Evolutionary conservation across 2,797 vertebrate genomes (phyloP).

Genomic region (Tokudaia muenninki): DNA sequence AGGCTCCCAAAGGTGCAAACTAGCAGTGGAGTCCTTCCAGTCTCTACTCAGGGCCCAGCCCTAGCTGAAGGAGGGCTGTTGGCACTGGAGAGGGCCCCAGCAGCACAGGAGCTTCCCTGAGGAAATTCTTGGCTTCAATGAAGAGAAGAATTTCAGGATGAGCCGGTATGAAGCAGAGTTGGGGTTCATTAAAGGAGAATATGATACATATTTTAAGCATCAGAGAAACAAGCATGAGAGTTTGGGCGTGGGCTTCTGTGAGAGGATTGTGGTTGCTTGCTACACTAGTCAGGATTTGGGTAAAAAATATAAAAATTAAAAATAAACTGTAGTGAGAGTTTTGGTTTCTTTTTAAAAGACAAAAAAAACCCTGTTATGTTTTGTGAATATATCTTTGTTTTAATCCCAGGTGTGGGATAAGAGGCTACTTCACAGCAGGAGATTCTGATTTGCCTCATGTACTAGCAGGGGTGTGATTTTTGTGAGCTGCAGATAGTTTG

Average conservation of each 20-base stretch:
- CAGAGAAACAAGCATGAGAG: neutral
- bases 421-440: neutral
- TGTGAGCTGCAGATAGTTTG: neutral
- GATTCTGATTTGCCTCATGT: neutral
- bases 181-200: neutral
- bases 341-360: neutral
- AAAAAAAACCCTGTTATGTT: neutral
- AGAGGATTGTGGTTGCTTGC: neutral
- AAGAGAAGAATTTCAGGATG: neutral
- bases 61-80: neutral
- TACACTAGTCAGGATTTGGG: neutral
- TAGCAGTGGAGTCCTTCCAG: neutral
- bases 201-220: neutral
- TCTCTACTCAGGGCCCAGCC: neutral
- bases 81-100: neutral
- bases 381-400: neutral
- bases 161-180: neutral
- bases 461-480: neutral
- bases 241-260: neutral
- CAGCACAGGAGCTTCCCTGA: neutral
- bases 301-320: neutral
- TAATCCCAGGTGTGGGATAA: neutral
- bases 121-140: neutral
- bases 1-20: neutral
- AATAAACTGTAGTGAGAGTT: neutral